Evolutionary conservation across 2,113 vertebrate species (phyloP), one percentile per base, ranked within the genome.

Genomic region (Otocyon megalotis): DNA sequence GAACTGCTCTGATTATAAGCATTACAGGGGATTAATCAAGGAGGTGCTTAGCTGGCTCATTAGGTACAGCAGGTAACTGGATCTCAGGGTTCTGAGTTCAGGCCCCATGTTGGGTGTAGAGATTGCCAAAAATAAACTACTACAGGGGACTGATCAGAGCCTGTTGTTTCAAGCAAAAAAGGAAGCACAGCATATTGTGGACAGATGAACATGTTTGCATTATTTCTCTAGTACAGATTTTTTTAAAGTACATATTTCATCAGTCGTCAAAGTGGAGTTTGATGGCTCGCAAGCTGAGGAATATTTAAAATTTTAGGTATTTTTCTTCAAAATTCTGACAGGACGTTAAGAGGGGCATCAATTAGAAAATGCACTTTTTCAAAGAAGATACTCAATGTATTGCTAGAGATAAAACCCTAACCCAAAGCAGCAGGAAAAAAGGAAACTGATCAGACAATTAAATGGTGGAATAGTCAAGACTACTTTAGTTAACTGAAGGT

Each of bases 291-390:
- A 74, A 53, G 53, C 20, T 71, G 24, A 94, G 14, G 35, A 91
- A 60, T 63, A 97, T n/a, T 88, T 93, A 54, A 69, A 86, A 65
- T 37, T 82, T 92, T 94, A 86, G 50, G 71, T 71, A 11, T 72
- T 96, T 94, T 88, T 92, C 72, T 93, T 79, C 43, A 85, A 19
- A 82, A 58, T 84, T 91, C 54, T 81, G 60, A 82, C 26, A 91
- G 50, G 62, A 93, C 28, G 54, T 88, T 54, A 67, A 20, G 3
- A 65, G 48, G 19, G 19, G 30, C 22, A 94, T 20, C 43, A 65
- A 65, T 14, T 60, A 77, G 53, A 86, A 87, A 92, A 92, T 8
- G 19, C 0, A 60, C 37, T 54, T 94, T 93, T 93, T 92, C 43
- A 56, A 2, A 9, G 50, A 15, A 95, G 30, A n/a, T 63, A 56